Conservation (phyloP, 1,140 invertebrate genomes). For the Eumaeus atala region DNA sequence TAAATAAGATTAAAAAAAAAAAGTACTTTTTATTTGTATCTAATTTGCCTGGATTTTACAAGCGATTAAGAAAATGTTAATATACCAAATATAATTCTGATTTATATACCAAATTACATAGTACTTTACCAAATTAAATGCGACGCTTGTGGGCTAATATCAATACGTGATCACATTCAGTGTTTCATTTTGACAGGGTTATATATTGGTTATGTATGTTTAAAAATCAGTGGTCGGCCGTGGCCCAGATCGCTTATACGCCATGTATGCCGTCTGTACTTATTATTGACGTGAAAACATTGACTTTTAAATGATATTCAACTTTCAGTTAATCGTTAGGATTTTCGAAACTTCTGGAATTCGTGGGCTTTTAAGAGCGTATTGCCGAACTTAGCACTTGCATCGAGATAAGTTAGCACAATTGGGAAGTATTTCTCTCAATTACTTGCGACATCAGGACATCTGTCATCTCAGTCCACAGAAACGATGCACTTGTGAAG, state of each 20-base stretch:
- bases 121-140: not conserved
- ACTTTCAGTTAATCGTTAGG: not conserved
- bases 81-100: not conserved
- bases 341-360: not conserved
- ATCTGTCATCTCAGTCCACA: too few relatives aligned
- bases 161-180: not conserved
- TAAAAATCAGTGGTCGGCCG: conserved; percentile 7
- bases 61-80: not conserved
- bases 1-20: too few relatives aligned
- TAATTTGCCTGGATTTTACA: too few relatives aligned
- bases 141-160: not conserved
- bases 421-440: too few relatives aligned
- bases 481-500: too few relatives aligned
- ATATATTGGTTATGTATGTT: not conserved
- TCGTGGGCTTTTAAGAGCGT: not conserved
- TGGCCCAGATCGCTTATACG: conserved; percentile 1
- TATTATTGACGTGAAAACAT: conserved; percentile 6
- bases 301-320: conserved; percentile 5
- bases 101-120: not conserved
- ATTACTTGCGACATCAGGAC: too few relatives aligned
- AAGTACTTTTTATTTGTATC: too few relatives aligned
- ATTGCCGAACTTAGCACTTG: not conserved
- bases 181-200: not conserved
- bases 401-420: not conserved
- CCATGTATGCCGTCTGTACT: not conserved